Evolutionary conservation across 2,797 vertebrate species (phyloP).

Genomic region (Xerus rutilus): DNA sequence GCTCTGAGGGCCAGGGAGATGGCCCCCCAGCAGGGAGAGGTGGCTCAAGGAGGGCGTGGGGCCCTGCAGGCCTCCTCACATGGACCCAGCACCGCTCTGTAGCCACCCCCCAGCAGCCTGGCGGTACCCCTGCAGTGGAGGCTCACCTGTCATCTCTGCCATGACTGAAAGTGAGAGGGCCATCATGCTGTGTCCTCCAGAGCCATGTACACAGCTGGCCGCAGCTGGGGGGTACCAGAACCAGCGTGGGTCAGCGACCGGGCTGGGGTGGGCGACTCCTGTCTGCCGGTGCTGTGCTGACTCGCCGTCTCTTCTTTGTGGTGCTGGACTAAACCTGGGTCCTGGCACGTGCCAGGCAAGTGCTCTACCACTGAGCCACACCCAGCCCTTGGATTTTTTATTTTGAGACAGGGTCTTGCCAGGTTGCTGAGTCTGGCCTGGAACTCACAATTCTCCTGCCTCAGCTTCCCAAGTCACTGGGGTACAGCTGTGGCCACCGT

Average conservation of each 20-base stretch:
- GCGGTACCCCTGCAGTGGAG: neutral
- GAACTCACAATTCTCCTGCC: neutral
- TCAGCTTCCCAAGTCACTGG: too few relatives aligned
- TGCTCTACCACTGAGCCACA: too few relatives aligned
- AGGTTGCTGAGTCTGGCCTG: neutral
- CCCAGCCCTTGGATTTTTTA: too few relatives aligned
- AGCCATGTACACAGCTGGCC: too few relatives aligned
- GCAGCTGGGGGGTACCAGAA: neutral
- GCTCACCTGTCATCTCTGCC: neutral
- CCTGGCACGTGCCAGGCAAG: rapidly evolving
- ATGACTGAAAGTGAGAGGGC: too few relatives aligned
- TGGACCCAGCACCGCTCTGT: too few relatives aligned
- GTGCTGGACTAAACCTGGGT: too few relatives aligned
- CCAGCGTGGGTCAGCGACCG: neutral
- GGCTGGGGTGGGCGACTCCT: neutral
- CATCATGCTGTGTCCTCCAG: neutral
- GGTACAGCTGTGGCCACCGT: neutral
- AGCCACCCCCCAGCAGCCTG: neutral
- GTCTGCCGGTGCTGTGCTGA: too few relatives aligned
- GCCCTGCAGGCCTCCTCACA: too few relatives aligned
- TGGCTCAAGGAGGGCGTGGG: too few relatives aligned
- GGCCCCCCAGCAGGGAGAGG: too few relatives aligned
- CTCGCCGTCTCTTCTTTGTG: too few relatives aligned
- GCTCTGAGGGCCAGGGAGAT: neutral
- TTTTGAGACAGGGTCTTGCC: neutral